These are phyloP conservation scores for Camptogramma bilineatum DNA, from an alignment of 2,888 invertebrate genomes.

Conservation along the genomic window DNA sequence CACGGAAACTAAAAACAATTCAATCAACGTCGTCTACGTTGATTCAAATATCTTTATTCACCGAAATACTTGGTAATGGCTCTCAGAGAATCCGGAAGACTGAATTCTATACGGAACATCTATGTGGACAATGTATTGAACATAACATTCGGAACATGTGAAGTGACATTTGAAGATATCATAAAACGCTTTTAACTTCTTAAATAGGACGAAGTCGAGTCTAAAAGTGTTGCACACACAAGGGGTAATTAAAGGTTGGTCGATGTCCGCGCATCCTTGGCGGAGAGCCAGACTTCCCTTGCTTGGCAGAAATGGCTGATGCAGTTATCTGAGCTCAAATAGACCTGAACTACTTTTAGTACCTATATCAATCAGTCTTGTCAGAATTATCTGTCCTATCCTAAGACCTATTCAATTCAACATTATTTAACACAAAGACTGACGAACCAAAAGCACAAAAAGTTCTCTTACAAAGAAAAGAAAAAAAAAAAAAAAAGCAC, in stretches of 20 bases:
- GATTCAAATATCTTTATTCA: not conserved
- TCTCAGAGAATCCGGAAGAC: constrained; percentile 29
- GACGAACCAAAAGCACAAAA: too few relatives aligned
- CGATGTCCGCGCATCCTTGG: constrained; percentile 74
- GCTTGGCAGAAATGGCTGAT: constrained; percentile 54
- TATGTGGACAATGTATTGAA: too few relatives aligned
- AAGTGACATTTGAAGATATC: constrained; percentile 43
- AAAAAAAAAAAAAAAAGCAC: too few relatives aligned
- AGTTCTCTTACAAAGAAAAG: too few relatives aligned
- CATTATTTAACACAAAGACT: too few relatives aligned
- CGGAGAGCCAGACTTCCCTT: constrained; percentile 65
- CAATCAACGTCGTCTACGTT: not conserved
- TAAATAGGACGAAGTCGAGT: constrained; percentile 61
- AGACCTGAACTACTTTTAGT: constrained; percentile 15
- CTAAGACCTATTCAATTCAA: too few relatives aligned
- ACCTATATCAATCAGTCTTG: not conserved
- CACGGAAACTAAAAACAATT: constrained; percentile 4
- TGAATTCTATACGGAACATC: constrained; percentile 21
- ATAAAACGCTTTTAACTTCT: constrained; percentile 64
- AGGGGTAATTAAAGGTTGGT: constrained; percentile 71
- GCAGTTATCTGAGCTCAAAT: constrained; percentile 17
- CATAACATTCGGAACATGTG: too few relatives aligned
- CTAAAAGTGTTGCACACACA: constrained; percentile 49
- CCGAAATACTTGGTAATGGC: constrained; percentile 8
- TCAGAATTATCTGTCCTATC: not conserved